A percentile compares a stretch with the other conserved stretches of the same genome.
phyloP scores from a whole-genome alignment of 2,888 invertebrate genomes.

The Amblyteles armatorius region DNA sequence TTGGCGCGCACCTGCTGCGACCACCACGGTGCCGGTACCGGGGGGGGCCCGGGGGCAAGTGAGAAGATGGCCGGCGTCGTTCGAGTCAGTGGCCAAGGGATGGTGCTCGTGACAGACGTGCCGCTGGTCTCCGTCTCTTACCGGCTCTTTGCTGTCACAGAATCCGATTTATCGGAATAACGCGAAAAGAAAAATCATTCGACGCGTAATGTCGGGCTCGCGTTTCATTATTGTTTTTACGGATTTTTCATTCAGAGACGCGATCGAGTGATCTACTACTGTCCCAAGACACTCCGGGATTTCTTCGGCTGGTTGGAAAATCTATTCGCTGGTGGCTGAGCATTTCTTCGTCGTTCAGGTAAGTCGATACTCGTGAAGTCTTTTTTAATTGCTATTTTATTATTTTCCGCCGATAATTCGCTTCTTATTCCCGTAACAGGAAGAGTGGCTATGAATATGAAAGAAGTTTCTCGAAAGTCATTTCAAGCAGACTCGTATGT shows the following conservation, averaged over 20 bases:
- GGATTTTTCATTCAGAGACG: conserved; percentile 16
- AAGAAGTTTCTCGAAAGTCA: background rate
- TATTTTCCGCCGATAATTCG: background rate
- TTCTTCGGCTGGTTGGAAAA: conserved; percentile 9
- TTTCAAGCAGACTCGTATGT: background rate
- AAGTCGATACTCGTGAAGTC: background rate
- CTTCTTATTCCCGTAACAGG: background rate
- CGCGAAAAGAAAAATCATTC: background rate
- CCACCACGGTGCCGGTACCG: conserved; percentile 61
- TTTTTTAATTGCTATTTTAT: background rate
- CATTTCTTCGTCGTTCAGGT: background rate
- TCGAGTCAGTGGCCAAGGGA: conserved; percentile 70
- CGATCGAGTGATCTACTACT: conserved; percentile 23
- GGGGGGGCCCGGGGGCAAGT: conserved; percentile 52
- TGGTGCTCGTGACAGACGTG: conserved; percentile 69
- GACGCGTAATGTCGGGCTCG: conserved; percentile 3
- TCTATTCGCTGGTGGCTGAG: conserved; percentile 6
- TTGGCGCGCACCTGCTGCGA: conserved; percentile 63
- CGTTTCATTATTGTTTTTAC: conserved; percentile 13
- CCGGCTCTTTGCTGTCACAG: background rate
- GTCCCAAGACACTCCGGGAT: background rate
- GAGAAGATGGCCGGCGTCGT: conserved; percentile 71
- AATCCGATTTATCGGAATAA: background rate
- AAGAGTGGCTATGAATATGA: background rate
- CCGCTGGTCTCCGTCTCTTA: conserved; percentile 31